These are phyloP conservation scores for Callospermophilus lateralis DNA, from an alignment of 2,113 vertebrate genomes.

Conservation along the genomic window DNA sequence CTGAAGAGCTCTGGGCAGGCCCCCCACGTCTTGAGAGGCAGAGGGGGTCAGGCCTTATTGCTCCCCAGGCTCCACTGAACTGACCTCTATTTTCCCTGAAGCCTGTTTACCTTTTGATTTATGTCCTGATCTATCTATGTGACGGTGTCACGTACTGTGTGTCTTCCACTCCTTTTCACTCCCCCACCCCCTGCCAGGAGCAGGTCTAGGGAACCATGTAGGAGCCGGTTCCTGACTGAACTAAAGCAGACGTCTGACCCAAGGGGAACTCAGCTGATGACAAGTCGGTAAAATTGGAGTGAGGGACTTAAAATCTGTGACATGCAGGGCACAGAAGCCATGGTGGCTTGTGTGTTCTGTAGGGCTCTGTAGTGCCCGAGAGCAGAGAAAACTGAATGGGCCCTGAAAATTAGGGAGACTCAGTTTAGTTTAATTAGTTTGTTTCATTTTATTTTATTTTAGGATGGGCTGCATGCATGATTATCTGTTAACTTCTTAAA, in stretches of 20 bases:
- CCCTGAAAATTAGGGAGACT: not conserved
- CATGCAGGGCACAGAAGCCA: no score
- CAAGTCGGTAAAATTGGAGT: not conserved
- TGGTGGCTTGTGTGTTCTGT: no score
- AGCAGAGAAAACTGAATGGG: not conserved
- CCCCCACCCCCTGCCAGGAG: not conserved
- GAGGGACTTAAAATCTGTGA: not conserved
- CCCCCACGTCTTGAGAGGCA: no score
- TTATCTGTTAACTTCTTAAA: not conserved
- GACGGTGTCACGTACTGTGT: not conserved
- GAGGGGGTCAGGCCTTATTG: not conserved
- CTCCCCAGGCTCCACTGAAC: not conserved
- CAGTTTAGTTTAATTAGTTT: no score
- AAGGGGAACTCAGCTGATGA: not conserved
- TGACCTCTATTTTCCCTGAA: not conserved
- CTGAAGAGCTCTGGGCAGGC: not conserved
- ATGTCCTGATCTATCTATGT: not conserved
- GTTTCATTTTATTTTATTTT: not conserved
- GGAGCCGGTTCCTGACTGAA: no score
- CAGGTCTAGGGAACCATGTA: not conserved
- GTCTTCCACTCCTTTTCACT: not conserved
- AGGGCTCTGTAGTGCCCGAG: not conserved
- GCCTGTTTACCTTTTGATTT: not conserved
- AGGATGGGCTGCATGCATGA: not conserved
- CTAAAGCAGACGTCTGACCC: not conserved